Percentiles rank a stretch among this genome's conserved stretches.
phyloP scores from a whole-genome alignment of 2,113 vertebrate genomes.

The Furnarius figulus region DNA sequence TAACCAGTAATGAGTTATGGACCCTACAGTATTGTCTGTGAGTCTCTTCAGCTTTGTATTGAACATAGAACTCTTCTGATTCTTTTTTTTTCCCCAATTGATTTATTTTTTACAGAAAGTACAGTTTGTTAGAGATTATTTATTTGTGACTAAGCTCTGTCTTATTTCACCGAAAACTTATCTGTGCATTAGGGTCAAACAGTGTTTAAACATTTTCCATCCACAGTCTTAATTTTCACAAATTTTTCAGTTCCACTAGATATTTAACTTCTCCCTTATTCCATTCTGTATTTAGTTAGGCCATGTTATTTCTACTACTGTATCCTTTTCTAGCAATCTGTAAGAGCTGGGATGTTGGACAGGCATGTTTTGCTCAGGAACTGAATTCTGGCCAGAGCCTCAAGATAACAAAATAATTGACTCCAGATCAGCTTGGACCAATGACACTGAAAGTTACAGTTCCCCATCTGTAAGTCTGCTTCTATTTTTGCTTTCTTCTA shows the following conservation, averaged over 20 bases:
- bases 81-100: not conserved
- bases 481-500: not conserved
- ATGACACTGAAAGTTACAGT: not conserved
- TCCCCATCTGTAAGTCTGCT: not conserved
- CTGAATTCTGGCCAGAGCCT: not conserved
- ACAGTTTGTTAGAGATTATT: not conserved
- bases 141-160: not conserved
- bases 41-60: not conserved
- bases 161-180: not conserved
- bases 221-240: not conserved
- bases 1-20: not conserved
- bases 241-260: not conserved
- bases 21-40: not conserved
- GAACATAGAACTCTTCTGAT: not conserved
- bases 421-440: not conserved
- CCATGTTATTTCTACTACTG: not conserved
- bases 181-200: not conserved
- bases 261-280: not conserved
- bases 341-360: not conserved
- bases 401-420: not conserved
- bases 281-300: not conserved
- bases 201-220: not conserved
- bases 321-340: not conserved
- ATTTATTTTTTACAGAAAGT: not conserved
- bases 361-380: not conserved